phyloP scores from a whole-genome alignment of 1,140 invertebrate species.

The Drosophila erecta region DNA sequence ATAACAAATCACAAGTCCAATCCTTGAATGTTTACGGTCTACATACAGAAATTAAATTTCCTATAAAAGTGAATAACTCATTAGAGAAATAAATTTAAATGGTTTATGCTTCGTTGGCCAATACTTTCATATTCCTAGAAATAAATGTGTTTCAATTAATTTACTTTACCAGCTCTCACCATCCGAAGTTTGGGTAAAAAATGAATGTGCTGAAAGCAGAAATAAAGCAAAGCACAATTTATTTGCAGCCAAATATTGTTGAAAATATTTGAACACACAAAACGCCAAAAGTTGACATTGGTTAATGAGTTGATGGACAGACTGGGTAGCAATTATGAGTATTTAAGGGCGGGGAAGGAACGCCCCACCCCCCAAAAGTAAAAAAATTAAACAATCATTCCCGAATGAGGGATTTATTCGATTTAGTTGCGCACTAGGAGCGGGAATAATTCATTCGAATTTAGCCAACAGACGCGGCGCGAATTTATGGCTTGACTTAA shows the following conservation, averaged over 20 bases:
- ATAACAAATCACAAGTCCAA: no score
- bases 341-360: conserved; percentile 1
- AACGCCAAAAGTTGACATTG: conserved; percentile 50
- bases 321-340: conserved; percentile 35
- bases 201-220: conserved; percentile 57
- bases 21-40: no score
- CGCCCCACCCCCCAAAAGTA: no score
- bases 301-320: conserved; percentile 44
- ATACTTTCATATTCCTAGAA: conserved; percentile 15
- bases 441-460: conserved; percentile 53
- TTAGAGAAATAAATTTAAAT: background rate
- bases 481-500: conserved; percentile 76
- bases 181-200: conserved; percentile 30
- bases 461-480: conserved; percentile 44
- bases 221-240: conserved; percentile 48
- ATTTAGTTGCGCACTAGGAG: conserved; percentile 31
- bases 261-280: conserved; percentile 43
- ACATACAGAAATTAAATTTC: background rate
- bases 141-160: conserved; percentile 26
- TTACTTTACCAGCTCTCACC: conserved; percentile 10
- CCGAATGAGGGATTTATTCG: conserved; percentile 17
- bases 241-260: conserved; percentile 28
- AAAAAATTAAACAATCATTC: background rate
- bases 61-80: background rate
- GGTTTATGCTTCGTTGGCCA: background rate